Conservation (phyloP, 2,113 vertebrate species). For the Elanoides forficatus region DNA sequence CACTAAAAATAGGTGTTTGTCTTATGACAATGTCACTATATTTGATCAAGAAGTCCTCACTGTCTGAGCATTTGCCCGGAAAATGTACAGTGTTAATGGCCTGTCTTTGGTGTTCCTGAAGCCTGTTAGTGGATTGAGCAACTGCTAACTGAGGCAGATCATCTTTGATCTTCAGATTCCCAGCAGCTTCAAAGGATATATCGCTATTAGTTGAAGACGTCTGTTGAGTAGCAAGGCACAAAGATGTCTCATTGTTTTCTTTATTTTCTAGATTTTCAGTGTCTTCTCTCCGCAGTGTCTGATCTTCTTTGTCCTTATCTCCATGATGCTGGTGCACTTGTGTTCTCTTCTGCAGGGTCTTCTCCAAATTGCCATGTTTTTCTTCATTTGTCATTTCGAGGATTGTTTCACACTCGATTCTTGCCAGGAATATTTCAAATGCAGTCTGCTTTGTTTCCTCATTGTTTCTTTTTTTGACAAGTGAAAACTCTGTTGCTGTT, state of each 20-base stretch:
- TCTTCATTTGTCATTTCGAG: conserved; percentile 67
- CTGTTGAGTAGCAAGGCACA: not conserved
- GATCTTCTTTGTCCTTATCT: not conserved
- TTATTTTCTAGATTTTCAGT: not conserved
- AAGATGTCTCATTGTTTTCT: not conserved
- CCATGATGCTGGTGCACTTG: not conserved
- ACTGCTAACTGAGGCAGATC: not conserved
- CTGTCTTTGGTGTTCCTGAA: not conserved
- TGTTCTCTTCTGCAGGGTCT: conserved; percentile 51
- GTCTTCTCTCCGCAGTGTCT: not conserved
- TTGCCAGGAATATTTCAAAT: conserved; percentile 83
- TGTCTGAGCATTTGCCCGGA: conserved; percentile 4
- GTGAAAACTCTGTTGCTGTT: conserved; percentile 72
- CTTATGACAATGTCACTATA: conserved; percentile 82
- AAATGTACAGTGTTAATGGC: accelerated
- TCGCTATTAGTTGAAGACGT: not conserved
- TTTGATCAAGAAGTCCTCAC: conserved; percentile 59
- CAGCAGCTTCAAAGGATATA: not conserved
- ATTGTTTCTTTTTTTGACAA: conserved; percentile 61
- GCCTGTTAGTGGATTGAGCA: not conserved
- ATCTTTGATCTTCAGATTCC: not conserved
- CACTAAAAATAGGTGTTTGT: conserved; percentile 60
- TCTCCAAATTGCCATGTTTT: conserved; percentile 31
- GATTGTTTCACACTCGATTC: conserved; percentile 73
- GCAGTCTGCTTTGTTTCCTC: conserved; percentile 71